Base-by-base conservation (phyloP, 2,888 invertebrate genomes). In the Dorcus hopei region DNA sequence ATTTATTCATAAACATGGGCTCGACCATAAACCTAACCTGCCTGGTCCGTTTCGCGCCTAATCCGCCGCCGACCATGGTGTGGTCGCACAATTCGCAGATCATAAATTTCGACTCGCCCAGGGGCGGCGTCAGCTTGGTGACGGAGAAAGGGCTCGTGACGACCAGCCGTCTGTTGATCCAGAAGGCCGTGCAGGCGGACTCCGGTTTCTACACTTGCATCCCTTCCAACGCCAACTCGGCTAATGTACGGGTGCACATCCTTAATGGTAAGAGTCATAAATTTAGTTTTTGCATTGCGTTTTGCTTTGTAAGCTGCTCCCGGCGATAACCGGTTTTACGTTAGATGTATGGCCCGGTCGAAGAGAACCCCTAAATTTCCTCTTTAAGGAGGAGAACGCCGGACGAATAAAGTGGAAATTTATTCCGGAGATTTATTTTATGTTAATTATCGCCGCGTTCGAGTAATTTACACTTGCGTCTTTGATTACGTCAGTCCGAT, bases 11-110 rank as follows among this genome's bases (percentile, higher is more conserved):
- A 78, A 91, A 93, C 80, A 88, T 88, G 70, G 93, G 92, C 43
- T 92, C 92, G 67, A 93, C 93, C 60, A 93, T 93, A 80, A 93
- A 93, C 81, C 80, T 93, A 71, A 93, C 93, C 47, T 93, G 93
- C 78, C 85, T 91, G 72, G 91, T 93, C 57, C 85, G 86, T 72
- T 91, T 88, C 74, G 90, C 91, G 19, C 92, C 92, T 51, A 92
- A 93, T 74, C 91, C 93, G 49, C 92, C 93, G 11, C 90, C 87
- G 58, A 84, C 88, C 61, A 91, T 93, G 77, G 84, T 86, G 66
- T 93, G 93, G 93, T 89, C 90, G 67, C 93, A 93, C 78, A 89
- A 93, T 79, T 77, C 78, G 65, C 83, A 92, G 87, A 86, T 88
- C 73, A 93, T 93, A 82, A 93, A 92, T 82, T 94, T 93, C 80